A percentile compares a stretch with the other conserved stretches of the same genome.
Conservation (phyloP, 2,888 invertebrate genomes). For the Oeneis ivallda region DNA sequence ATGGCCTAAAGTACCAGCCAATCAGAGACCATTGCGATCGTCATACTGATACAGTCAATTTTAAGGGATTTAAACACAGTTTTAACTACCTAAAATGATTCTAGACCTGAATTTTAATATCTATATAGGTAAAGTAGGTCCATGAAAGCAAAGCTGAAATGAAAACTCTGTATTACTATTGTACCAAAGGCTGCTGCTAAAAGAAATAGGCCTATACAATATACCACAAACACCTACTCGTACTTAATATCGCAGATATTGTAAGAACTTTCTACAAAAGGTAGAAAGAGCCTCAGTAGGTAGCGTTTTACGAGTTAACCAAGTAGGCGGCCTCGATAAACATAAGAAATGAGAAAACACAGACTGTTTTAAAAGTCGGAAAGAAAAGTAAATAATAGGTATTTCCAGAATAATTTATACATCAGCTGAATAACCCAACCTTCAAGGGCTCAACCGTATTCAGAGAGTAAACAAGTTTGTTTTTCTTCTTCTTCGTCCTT, state of each 20-base stretch:
- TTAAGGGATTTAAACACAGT: too few species aligned
- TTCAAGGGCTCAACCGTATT: too few species aligned
- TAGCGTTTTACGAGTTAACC: slow-evolving; percentile 29
- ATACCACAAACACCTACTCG: slow-evolving; percentile 3
- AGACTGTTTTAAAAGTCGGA: slow-evolving; percentile 26
- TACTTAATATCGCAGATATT: slow-evolving; percentile 12
- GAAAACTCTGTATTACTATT: not conserved
- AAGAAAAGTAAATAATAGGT: slow-evolving; percentile 19
- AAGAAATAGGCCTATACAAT: slow-evolving; percentile 1
- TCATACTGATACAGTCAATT: too few species aligned
- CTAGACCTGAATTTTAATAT: too few species aligned
- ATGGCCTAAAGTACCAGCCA: too few species aligned
- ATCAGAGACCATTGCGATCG: too few species aligned
- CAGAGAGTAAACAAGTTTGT: too few species aligned
- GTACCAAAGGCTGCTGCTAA: not conserved
- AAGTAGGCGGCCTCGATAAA: slow-evolving; percentile 31
- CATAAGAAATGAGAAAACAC: slow-evolving; percentile 35
- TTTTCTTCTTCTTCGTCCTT: too few species aligned
- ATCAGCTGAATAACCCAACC: too few species aligned
- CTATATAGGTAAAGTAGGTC: too few species aligned
- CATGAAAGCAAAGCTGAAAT: not conserved
- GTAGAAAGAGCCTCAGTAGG: slow-evolving; percentile 27
- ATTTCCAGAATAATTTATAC: not conserved
- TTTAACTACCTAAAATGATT: too few species aligned
- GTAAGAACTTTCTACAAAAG: slow-evolving; percentile 25